A percentile compares a stretch with the other conserved stretches of the same genome.
phyloP scores from a whole-genome alignment of 2,113 vertebrate species.

The Penelope pileata region DNA sequence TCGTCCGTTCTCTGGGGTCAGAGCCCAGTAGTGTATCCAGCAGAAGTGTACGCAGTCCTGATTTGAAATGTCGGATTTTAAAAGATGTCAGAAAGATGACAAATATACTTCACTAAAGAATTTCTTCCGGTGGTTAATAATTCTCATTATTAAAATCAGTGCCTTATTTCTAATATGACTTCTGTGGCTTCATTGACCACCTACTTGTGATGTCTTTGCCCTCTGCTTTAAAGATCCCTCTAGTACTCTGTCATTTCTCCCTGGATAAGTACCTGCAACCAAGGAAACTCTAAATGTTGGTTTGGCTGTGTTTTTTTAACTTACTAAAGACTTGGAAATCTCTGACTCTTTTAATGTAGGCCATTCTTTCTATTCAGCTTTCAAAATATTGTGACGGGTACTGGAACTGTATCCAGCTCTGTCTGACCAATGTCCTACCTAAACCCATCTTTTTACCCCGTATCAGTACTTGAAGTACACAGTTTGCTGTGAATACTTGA shows the following conservation, averaged over 20 bases:
- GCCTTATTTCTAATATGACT: not conserved
- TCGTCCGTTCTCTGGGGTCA: rapidly evolving
- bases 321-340: not conserved
- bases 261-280: not conserved
- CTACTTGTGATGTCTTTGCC: not conserved
- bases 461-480: not conserved
- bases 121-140: not conserved
- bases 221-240: not conserved
- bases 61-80: not conserved
- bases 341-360: not conserved
- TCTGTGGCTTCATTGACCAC: not conserved
- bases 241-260: not conserved
- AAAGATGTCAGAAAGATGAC: not conserved
- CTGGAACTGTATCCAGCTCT: not conserved
- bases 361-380: not conserved
- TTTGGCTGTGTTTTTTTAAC: not conserved
- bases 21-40: not conserved
- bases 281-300: not conserved
- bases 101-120: not conserved
- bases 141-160: not conserved
- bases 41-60: not conserved
- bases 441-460: not conserved
- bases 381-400: not conserved
- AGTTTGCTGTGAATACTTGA: not conserved
- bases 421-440: not conserved